phyloP scores from a whole-genome alignment of 2,113 vertebrate species.

The Mormyrus iriodes region DNA sequence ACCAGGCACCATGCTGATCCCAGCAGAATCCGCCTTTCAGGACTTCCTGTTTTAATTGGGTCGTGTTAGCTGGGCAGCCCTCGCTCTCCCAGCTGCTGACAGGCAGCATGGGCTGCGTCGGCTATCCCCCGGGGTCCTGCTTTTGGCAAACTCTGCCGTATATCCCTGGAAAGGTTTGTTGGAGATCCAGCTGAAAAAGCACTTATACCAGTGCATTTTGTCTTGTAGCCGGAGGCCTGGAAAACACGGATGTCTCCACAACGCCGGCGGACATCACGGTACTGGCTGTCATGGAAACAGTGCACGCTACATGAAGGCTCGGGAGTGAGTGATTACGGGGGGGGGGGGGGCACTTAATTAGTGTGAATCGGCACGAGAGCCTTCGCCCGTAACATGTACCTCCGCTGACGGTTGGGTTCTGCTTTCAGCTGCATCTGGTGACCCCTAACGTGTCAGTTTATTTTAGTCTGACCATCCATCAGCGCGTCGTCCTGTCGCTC shows the following conservation, averaged over 20 bases:
- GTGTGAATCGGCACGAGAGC: not conserved
- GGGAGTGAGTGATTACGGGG: not conserved
- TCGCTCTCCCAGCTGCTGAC: not conserved
- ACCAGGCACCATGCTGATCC: not conserved
- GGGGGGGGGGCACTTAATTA: not conserved
- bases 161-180: not conserved
- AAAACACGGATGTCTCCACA: not conserved
- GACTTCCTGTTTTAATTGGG: not conserved
- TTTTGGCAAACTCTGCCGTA: not conserved
- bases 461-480: too few species aligned
- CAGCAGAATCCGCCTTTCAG: not conserved
- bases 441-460: not conserved
- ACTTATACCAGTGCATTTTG: not conserved
- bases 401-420: not conserved
- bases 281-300: not conserved
- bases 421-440: not conserved
- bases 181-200: not conserved
- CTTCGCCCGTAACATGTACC: not conserved
- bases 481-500: not conserved
- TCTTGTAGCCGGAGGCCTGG: not conserved
- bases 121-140: not conserved
- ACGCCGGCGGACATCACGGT: not conserved
- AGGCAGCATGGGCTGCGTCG: not conserved
- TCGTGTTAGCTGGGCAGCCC: not conserved
- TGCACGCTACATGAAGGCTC: not conserved